These are phyloP conservation scores for Notamacropus eugenii DNA, from an alignment of 2,797 vertebrate genomes.

Conservation along the genomic window DNA sequence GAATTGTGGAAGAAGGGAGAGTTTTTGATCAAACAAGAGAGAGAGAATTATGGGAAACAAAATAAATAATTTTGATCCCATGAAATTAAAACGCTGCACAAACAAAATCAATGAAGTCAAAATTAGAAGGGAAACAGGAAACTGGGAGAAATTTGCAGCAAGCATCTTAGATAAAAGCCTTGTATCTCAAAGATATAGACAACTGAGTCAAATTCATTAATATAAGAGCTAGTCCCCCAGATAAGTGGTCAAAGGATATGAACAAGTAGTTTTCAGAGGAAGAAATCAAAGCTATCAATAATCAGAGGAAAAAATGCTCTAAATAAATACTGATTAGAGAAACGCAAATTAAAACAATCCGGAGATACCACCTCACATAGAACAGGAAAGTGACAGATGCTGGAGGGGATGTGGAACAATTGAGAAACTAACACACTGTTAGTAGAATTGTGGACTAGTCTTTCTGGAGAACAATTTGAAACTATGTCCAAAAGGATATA, in stretches of 20 bases:
- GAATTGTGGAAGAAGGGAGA: too few relatives aligned
- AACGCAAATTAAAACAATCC: background rate
- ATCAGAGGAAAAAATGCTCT: background rate
- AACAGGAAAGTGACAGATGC: background rate
- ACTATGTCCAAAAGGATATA: background rate
- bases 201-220: too few relatives aligned
- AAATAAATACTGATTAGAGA: background rate
- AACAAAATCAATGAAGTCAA: too few relatives aligned
- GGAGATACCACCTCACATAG: background rate
- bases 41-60: too few relatives aligned
- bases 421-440: background rate
- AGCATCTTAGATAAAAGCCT: background rate
- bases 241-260: background rate
- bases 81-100: too few relatives aligned
- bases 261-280: background rate
- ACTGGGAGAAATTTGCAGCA: background rate
- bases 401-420: background rate
- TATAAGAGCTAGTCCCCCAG: background rate
- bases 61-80: too few relatives aligned
- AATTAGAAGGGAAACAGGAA: background rate
- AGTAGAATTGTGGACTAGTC: background rate
- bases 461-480: background rate
- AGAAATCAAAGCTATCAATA: background rate
- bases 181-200: background rate
- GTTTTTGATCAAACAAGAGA: too few relatives aligned